Evolutionary conservation across 1,140 invertebrate species (phyloP), one percentile per base, ranked within the genome.

Genomic region (Aphaenogaster ashmeadi): DNA sequence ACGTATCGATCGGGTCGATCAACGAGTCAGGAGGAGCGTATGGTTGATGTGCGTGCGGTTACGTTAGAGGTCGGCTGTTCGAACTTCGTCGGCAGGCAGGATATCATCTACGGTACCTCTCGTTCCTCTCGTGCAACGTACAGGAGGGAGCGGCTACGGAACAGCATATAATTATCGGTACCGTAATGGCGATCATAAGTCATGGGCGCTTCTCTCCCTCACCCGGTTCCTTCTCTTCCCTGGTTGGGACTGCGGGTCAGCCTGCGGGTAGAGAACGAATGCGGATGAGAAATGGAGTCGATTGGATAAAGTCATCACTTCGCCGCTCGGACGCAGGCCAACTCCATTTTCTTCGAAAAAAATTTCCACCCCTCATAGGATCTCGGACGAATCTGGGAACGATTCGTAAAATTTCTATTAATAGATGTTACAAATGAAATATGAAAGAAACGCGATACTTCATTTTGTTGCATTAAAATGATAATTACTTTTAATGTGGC

Each of bases 231-330:
- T 91, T 93, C 90, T 92, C 89, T 92, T 91, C 90, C 87, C 89
- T 88, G 80, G 88, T 78, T 91, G 77, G 86, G 84, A 88, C 86
- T 87, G 85, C 91, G 91, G 93, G 88, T 93, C 94, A 88, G 93
- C 94, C 94, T 92, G 94, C 92, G 90, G 92, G 89, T 67, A 89
- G 87, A 91, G 88, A 89, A 94, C 93, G 93, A 94, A 95, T 91
- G 92, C 93, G 92, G 91, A 95, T 94, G 94, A 94, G 93, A 94
- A 95, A 94, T 95, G 92, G 92, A 91, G 87, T 91, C 90, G 94
- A 95, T 95, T 95, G 95, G 95, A 95, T 95, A 95, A 92, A 95
- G 95, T 93, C 95, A 94, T 95, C 95, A 95, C 91, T 86, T 88
- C 56, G 80, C 58, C 69, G 78, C 58, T 72, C 62, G 50, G 50